phyloP scores from a whole-genome alignment of 1,140 invertebrate species.

The Macrosteles quadrilineatus region DNA sequence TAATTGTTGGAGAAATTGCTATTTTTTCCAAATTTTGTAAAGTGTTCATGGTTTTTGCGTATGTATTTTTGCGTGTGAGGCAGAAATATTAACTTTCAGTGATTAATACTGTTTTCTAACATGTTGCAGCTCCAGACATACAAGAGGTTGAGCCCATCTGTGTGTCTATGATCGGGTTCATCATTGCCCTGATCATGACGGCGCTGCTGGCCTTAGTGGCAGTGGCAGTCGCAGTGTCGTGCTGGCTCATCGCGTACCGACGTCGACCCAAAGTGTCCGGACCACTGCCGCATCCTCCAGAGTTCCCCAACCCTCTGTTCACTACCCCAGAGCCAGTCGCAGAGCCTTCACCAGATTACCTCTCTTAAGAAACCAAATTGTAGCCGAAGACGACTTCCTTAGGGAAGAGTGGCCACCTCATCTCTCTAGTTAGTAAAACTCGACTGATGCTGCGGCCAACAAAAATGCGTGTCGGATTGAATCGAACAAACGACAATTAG shows the following conservation, averaged over 20 bases:
- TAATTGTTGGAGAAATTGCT: too few relatives aligned
- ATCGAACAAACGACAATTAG: neutral
- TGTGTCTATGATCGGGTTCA: constrained; percentile 89
- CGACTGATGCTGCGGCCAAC: neutral
- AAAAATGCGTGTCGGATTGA: constrained; percentile 24
- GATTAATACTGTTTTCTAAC: too few relatives aligned
- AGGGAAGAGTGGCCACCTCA: constrained; percentile 4
- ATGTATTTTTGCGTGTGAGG: too few relatives aligned
- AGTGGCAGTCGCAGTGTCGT: constrained; percentile 90
- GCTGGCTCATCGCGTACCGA: constrained; percentile 92
- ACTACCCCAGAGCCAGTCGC: constrained; percentile 78
- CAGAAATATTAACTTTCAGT: too few relatives aligned
- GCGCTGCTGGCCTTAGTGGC: constrained; percentile 88
- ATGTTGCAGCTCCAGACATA: constrained; percentile 62
- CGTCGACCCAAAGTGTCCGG: constrained; percentile 81
- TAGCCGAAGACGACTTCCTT: neutral
- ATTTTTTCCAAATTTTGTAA: too few relatives aligned
- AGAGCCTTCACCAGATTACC: constrained; percentile 80
- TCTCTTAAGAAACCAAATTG: constrained; percentile 49
- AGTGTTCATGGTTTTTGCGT: too few relatives aligned
- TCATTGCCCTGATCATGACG: constrained; percentile 88
- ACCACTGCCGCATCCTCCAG: constrained; percentile 89
- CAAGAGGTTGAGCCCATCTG: constrained; percentile 83
- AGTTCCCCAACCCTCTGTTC: constrained; percentile 93
- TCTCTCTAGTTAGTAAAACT: neutral